Evolutionary conservation across 2,797 vertebrate species (phyloP).

Genomic region (Hybognathus amarus): DNA sequence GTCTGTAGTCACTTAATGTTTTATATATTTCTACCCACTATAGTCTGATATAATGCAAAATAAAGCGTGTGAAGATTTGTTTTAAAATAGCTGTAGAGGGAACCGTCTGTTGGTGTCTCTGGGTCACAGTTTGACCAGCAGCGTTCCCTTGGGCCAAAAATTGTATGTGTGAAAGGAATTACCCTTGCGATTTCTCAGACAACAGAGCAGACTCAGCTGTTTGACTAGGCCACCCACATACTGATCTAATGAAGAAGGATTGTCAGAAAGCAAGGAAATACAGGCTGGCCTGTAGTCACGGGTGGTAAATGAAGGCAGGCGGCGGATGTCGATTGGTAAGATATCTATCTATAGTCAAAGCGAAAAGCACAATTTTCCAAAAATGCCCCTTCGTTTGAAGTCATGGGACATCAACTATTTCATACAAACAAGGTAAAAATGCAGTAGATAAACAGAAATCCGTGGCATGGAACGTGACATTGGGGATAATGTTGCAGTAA

Average conservation of each 20-base stretch:
- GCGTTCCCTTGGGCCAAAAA: constrained; percentile 22
- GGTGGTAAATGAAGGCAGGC: constrained; percentile 50
- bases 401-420: constrained; percentile 56
- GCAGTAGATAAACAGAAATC: constrained; percentile 23
- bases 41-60: background rate
- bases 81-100: constrained; percentile 3
- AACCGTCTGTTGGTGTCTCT: background rate
- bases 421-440: constrained; percentile 55
- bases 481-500: background rate
- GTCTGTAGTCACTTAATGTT: background rate
- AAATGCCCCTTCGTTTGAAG: constrained; percentile 57
- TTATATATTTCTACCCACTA: background rate
- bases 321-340: constrained; percentile 51
- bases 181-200: constrained; percentile 36
- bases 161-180: constrained; percentile 46
- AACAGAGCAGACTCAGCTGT: constrained; percentile 45
- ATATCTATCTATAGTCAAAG: constrained; percentile 55
- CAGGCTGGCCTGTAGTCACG: constrained; percentile 15
- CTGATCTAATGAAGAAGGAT: constrained; percentile 39
- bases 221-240: constrained; percentile 58
- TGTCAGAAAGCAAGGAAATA: constrained; percentile 25
- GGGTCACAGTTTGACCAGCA: background rate
- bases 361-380: constrained; percentile 55
- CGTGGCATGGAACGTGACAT: constrained; percentile 11
- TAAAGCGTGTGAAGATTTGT: background rate